A percentile compares a stretch with the other conserved stretches of the same genome.
Evolutionary conservation across 2,888 invertebrate genomes (phyloP).

Genomic region (Beris morrisii): DNA sequence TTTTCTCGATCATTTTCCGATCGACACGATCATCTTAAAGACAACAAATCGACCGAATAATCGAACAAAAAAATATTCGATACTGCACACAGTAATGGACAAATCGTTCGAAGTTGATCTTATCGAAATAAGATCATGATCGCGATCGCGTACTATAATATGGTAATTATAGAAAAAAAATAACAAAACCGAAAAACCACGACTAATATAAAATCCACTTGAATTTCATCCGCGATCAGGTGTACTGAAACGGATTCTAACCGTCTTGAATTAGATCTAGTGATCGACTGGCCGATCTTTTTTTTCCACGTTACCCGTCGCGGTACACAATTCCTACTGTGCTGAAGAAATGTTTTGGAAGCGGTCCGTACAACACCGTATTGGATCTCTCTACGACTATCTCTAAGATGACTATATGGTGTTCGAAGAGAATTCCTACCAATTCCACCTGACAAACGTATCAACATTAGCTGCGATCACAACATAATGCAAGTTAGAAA

Average conservation of each 20-base stretch:
- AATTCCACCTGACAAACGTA: too few relatives aligned
- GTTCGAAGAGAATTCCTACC: too few relatives aligned
- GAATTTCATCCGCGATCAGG: slow-evolving; percentile 14
- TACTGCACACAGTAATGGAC: too few relatives aligned
- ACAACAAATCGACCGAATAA: slow-evolving; percentile 6
- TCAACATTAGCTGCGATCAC: too few relatives aligned
- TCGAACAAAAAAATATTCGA: background rate
- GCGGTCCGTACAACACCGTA: background rate
- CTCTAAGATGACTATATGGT: too few relatives aligned
- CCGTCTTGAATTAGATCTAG: slow-evolving; percentile 5
- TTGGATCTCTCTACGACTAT: too few relatives aligned
- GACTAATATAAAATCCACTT: background rate
- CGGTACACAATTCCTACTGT: slow-evolving; percentile 22
- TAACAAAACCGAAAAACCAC: background rate
- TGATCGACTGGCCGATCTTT: slow-evolving; percentile 5
- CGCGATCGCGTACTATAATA: background rate
- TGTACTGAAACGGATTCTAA: slow-evolving; percentile 1
- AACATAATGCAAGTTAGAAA: too few relatives aligned
- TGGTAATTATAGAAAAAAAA: background rate
- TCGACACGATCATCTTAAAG: slow-evolving; percentile 34
- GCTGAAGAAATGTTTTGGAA: slow-evolving; percentile 12
- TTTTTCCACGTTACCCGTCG: slow-evolving; percentile 27
- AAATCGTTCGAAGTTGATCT: background rate
- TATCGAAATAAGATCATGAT: slow-evolving; percentile 16
- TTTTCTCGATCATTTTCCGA: slow-evolving; percentile 46